A percentile compares a stretch with the other conserved stretches of the same genome.
phyloP scores from a whole-genome alignment of 2,113 vertebrate genomes.

The Campylorhamphus procurvoides region DNA sequence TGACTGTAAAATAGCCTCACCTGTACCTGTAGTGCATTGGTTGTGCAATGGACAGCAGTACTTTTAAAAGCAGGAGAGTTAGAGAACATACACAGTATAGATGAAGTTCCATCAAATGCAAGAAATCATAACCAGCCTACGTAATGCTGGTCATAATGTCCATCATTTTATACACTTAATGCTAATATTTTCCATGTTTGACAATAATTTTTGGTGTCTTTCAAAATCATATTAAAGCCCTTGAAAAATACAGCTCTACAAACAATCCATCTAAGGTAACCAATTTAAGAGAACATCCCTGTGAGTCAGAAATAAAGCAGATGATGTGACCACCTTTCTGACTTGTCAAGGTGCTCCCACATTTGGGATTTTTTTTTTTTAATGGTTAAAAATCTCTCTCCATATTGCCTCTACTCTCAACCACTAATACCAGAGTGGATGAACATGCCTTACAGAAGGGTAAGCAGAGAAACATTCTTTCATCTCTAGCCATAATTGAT shows the following conservation, averaged over 20 bases:
- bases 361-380: accelerated
- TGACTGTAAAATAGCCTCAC: neutral
- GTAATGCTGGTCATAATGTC: neutral
- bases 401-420: neutral
- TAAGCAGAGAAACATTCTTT: neutral
- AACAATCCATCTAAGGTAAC: neutral
- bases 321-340: neutral
- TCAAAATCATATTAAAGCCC: neutral
- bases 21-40: neutral
- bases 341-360: neutral
- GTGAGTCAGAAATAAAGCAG: neutral
- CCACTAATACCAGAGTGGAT: neutral
- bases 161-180: neutral
- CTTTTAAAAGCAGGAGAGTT: neutral
- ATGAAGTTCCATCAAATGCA: neutral
- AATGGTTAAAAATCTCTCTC: neutral
- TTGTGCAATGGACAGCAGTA: neutral
- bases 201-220: neutral
- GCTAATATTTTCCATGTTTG: neutral
- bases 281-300: neutral
- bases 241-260: neutral
- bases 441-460: neutral
- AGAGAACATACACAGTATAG: neutral
- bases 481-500: neutral
- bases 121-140: neutral